Conservation (phyloP, 2,113 vertebrate genomes). For the Petrocephalus zakoni region DNA sequence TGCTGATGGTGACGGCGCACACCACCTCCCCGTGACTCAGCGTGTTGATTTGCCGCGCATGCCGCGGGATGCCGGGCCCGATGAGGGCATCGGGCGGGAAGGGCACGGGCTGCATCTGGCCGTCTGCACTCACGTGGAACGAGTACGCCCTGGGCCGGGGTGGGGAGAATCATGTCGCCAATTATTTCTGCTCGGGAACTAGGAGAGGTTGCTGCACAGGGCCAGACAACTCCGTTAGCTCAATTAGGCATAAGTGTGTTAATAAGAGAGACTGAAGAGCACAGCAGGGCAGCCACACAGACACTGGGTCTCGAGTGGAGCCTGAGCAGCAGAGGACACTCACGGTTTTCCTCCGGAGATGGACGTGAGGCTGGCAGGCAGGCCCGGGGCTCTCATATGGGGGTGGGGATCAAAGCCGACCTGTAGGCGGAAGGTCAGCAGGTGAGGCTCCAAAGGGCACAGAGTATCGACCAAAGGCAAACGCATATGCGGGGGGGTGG, state of each 20-base stretch:
- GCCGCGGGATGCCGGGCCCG: conserved; percentile 86
- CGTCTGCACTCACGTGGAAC: conserved; percentile 89
- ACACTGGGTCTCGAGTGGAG: neutral
- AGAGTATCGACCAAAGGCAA: too few species aligned
- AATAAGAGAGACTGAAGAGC: neutral
- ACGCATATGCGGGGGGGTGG: neutral
- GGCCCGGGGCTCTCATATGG: conserved; percentile 81
- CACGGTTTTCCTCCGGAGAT: conserved; percentile 95
- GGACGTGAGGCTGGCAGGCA: conserved; percentile 81
- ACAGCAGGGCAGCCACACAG: neutral
- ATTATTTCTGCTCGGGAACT: neutral
- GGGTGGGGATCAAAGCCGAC: conserved; percentile 89
- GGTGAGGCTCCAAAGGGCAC: too few species aligned
- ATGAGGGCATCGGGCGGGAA: conserved; percentile 91
- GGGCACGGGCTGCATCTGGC: conserved; percentile 95
- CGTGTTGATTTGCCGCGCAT: conserved; percentile 93
- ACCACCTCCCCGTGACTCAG: conserved; percentile 92
- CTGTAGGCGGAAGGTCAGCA: conserved; percentile 49
- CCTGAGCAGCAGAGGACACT: conserved; percentile 40
- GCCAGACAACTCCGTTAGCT: neutral
- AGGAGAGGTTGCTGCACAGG: neutral
- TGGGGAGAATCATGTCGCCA: neutral
- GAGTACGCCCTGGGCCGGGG: conserved; percentile 75
- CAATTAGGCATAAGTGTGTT: neutral
- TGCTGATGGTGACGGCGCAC: conserved; percentile 94